These are phyloP conservation scores for Drosophila mettleri DNA, from an alignment of 2,888 invertebrate genomes.

Conservation along the genomic window DNA sequence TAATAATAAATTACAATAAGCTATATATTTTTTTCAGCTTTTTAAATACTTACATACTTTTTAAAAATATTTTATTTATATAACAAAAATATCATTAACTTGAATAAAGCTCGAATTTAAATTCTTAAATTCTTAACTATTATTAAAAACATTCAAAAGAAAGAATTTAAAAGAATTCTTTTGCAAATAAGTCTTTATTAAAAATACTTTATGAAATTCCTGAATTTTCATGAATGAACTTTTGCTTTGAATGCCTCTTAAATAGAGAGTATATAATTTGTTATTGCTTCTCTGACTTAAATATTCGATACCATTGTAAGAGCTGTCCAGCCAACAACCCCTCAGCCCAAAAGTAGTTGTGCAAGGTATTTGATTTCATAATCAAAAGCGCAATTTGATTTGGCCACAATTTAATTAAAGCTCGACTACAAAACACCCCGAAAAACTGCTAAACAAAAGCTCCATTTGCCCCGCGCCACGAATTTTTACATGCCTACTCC, in stretches of 20 bases:
- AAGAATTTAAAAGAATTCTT: not conserved
- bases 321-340: not conserved
- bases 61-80: no score
- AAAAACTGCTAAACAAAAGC: constrained; percentile 6
- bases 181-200: not conserved
- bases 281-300: not conserved
- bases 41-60: no score
- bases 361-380: constrained; percentile 63
- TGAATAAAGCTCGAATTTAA: no score
- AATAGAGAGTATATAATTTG: not conserved
- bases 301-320: not conserved
- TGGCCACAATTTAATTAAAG: constrained; percentile 57
- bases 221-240: not conserved
- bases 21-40: no score
- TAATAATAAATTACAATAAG: no score
- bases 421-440: constrained; percentile 26
- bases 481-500: constrained; percentile 12
- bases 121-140: no score
- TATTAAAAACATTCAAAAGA: no score
- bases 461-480: not conserved
- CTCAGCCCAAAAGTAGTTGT: not conserved
- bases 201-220: not conserved
- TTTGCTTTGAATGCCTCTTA: not conserved
- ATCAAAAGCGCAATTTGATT: constrained; percentile 63
- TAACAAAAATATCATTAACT: no score